These are phyloP conservation scores for Limnephilus lunatus DNA, from an alignment of 2,888 invertebrate genomes.

Conservation along the genomic window DNA sequence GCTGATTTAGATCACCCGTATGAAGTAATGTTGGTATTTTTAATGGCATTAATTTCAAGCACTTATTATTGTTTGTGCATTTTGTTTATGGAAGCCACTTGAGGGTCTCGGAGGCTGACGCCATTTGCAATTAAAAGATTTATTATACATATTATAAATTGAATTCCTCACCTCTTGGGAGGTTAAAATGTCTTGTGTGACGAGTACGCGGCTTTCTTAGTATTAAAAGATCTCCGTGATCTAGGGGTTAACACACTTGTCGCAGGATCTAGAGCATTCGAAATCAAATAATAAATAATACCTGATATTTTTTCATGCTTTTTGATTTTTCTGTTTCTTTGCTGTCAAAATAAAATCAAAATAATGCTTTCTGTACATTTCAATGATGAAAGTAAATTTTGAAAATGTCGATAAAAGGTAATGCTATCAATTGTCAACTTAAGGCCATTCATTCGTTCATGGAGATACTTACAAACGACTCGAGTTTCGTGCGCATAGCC, in stretches of 20 bases:
- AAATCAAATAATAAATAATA: too few relatives aligned
- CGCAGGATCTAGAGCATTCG: too few relatives aligned
- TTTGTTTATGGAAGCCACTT: background rate
- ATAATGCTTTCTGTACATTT: background rate
- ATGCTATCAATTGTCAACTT: background rate
- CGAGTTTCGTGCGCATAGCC: too few relatives aligned
- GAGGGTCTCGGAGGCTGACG: background rate
- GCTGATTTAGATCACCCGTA: background rate
- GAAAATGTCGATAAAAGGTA: background rate
- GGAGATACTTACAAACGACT: too few relatives aligned
- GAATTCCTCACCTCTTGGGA: background rate
- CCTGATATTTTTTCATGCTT: too few relatives aligned
- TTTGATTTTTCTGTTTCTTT: too few relatives aligned
- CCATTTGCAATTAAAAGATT: background rate
- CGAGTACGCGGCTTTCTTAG: background rate
- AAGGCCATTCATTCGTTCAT: background rate
- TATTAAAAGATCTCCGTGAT: too few relatives aligned
- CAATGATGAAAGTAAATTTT: background rate
- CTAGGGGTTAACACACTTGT: too few relatives aligned
- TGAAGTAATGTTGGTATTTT: background rate
- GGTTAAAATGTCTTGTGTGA: background rate
- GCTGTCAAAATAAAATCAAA: background rate
- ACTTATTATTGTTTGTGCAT: background rate
- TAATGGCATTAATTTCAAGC: background rate
- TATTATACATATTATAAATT: background rate